Conservation (phyloP, 2,113 vertebrate species). For the Asarcornis scutulata region DNA sequence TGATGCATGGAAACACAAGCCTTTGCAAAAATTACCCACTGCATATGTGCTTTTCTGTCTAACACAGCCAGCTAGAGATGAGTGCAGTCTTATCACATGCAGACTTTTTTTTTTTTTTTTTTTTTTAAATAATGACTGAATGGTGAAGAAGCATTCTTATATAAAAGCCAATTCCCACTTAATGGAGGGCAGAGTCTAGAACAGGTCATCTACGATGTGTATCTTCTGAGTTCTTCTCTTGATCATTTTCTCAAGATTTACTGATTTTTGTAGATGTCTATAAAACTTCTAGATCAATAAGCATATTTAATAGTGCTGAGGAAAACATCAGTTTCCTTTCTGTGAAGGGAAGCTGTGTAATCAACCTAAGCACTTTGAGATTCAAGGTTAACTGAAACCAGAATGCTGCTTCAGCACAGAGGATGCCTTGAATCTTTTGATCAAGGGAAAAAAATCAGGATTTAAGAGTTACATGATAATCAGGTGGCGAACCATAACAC, state of each 20-base stretch:
- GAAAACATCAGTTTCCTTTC: background rate
- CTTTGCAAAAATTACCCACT: background rate
- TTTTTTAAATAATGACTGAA: background rate
- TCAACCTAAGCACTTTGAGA: background rate
- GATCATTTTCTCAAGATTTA: background rate
- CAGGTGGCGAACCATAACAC: background rate
- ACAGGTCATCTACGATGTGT: background rate
- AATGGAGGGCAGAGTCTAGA: background rate
- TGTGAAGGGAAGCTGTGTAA: background rate
- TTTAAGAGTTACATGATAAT: background rate
- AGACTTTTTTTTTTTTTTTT: background rate
- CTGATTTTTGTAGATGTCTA: background rate
- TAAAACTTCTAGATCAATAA: background rate
- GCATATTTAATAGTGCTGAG: background rate
- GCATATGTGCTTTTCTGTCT: background rate
- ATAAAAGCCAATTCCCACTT: background rate
- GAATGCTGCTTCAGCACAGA: background rate
- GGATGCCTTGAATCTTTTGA: background rate
- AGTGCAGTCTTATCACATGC: background rate
- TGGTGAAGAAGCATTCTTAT: background rate
- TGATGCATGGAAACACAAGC: background rate
- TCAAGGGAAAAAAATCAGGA: background rate
- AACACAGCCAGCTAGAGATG: background rate
- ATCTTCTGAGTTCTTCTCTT: background rate
- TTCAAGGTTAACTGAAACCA: background rate